phyloP scores from a whole-genome alignment of 2,888 invertebrate species.

The Dryocosmus kuriphilus region DNA sequence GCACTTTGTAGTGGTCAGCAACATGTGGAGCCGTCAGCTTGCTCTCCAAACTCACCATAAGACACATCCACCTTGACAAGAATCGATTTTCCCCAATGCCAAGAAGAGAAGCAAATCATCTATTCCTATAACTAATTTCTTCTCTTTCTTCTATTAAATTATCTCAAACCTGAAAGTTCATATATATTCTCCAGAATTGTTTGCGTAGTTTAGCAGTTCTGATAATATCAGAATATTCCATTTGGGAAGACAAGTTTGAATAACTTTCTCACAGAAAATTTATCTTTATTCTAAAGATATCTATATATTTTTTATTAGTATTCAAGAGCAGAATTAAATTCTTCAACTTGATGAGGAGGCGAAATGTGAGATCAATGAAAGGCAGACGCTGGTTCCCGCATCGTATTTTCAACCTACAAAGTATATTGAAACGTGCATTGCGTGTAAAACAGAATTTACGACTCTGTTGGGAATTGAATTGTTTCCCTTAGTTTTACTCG shows the following conservation, averaged over 20 bases:
- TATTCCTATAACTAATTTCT: slow-evolving; percentile 15
- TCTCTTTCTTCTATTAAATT: neutral
- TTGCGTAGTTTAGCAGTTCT: neutral
- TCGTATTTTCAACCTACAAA: neutral
- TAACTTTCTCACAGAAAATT: neutral
- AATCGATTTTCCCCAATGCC: slow-evolving; percentile 11
- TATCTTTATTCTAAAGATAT: neutral
- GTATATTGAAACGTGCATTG: neutral
- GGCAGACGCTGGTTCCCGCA: neutral
- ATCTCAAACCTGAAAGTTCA: slow-evolving; percentile 5
- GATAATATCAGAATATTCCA: neutral
- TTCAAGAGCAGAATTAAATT: neutral
- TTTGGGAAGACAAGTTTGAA: neutral
- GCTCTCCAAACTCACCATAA: neutral
- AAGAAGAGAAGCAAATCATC: neutral
- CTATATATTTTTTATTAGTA: neutral
- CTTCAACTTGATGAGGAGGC: neutral
- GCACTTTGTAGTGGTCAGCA: neutral
- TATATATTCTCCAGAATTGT: slow-evolving; percentile 14
- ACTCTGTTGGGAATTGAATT: neutral
- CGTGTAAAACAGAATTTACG: neutral
- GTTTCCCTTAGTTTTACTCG: neutral
- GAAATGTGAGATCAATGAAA: slow-evolving; percentile 4
- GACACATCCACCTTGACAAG: neutral
- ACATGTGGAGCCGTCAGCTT: neutral